Conservation (phyloP, 2,888 invertebrate genomes). For the Xylota segnis region DNA sequence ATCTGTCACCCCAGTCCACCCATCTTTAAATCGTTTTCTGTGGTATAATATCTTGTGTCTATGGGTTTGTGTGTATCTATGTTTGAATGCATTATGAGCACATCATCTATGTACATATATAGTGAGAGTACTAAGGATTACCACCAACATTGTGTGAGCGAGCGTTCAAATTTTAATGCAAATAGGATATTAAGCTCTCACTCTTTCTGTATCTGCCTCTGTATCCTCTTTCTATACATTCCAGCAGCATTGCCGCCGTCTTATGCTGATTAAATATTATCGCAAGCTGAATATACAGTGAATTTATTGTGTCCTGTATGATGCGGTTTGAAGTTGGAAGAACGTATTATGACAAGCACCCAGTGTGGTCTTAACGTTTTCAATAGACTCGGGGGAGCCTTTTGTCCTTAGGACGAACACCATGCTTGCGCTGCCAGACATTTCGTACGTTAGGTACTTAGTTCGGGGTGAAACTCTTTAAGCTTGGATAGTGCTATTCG, state of each 20-base stretch:
- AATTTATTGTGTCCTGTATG: conserved; percentile 28
- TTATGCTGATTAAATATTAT: conserved; percentile 42
- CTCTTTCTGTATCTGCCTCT: no score
- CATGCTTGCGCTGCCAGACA: no score
- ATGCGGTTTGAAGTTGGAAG: conserved; percentile 17
- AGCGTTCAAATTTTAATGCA: conserved; percentile 20
- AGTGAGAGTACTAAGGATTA: conserved; percentile 12
- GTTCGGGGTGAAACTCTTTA: no score
- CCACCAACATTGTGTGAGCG: not conserved
- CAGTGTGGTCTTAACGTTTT: not conserved
- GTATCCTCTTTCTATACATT: not conserved
- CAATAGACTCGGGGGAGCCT: not conserved
- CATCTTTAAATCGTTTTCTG: conserved; percentile 15
- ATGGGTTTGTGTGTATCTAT: not conserved
- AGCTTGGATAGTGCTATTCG: no score
- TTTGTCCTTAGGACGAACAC: no score
- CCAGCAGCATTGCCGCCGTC: not conserved
- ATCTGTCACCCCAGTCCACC: not conserved
- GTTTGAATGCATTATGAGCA: conserved; percentile 12
- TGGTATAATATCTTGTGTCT: conserved; percentile 3
- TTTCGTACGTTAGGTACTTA: no score
- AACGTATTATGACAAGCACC: not conserved
- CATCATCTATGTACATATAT: not conserved
- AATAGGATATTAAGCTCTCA: conserved; percentile 24
- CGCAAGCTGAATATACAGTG: conserved; percentile 23